phyloP scores from a whole-genome alignment of 2,797 vertebrate genomes.

The Hypotaenidia philippensis region DNA sequence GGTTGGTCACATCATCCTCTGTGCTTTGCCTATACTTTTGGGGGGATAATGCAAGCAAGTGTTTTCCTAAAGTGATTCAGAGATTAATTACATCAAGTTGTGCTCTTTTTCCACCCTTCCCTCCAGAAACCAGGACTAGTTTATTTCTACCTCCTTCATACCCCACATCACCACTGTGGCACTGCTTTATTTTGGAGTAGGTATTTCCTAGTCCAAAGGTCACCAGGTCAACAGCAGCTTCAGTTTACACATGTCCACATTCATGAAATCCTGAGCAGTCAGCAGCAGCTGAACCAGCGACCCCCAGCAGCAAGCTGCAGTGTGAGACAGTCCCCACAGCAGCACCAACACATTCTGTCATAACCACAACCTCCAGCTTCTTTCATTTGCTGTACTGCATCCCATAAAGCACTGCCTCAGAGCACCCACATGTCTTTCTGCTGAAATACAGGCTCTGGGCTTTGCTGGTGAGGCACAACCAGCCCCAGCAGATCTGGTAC shows the following conservation, averaged over 20 bases:
- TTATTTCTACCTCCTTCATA: background rate
- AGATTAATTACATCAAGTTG: background rate
- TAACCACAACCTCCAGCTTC: background rate
- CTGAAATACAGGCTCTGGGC: background rate
- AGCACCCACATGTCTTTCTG: background rate
- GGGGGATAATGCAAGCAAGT: background rate
- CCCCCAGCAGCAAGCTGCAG: background rate
- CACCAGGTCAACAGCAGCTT: constrained; percentile 18
- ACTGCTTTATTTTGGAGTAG: background rate
- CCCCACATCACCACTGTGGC: background rate
- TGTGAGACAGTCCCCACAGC: background rate
- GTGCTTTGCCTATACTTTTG: background rate
- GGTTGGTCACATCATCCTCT: background rate
- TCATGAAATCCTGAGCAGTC: background rate
- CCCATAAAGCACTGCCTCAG: background rate
- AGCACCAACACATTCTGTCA: fast-evolving
- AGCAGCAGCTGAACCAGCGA: background rate
- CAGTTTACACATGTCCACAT: background rate
- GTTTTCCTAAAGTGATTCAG: background rate
- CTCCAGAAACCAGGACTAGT: background rate
- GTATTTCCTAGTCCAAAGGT: background rate
- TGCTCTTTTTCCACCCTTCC: fast-evolving
- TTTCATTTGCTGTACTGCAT: background rate
- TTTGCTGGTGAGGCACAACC: background rate
- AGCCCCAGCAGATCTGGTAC: background rate